Evolutionary conservation across 2,113 vertebrate genomes (phyloP), one percentile per base, ranked within the genome.

Genomic region (Dascyllus trimaculatus): DNA sequence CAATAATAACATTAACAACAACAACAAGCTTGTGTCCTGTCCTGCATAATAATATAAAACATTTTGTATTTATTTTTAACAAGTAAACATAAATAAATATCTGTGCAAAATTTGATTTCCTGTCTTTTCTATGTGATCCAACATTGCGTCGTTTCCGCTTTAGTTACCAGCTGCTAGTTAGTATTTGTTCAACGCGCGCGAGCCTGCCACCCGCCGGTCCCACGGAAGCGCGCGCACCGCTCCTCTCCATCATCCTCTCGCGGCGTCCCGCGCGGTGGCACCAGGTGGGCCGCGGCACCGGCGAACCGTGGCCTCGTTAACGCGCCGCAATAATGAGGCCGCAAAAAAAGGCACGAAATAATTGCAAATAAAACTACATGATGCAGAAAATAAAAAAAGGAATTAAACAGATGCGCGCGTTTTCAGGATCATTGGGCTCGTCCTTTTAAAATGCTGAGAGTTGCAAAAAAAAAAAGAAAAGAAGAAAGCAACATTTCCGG

Each of bases 281-380:
- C 91, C 95, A 95, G 95, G 94, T 95, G 95, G 92, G 88, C 90
- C 84, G 89, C 79, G 79, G 78, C 91, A 73, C 70, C 89, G 86
- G 7, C 91, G 87, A 94, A 94, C 91, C 94, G 88, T 92, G 86
- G 87, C 89, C 91, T 95, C 93, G 92, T 94, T 95, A 95, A 90
- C 84, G 89, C 85, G 69, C 73, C 29, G 87, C 91, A 80, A 83
- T 94, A 93, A 95, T 91, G 93, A 93, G 89, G 83, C 89, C 78
- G 71, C 32, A 35, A 89, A 81, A 92, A 93, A 87, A 92, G 90
- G 85, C 85, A 84, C 82, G 88, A 82, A 93, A 94, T 94, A 89
- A 95, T 92, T 93, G 94, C 93, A 92, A 95, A 95, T 95, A 95
- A 95, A 95, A 95, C 80, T 91, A 94, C 90, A 91, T 90, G 93